Evolutionary conservation across 2,113 vertebrate species (phyloP), one percentile per base, ranked within the genome.

Genomic region (Ceyx melanurus): DNA sequence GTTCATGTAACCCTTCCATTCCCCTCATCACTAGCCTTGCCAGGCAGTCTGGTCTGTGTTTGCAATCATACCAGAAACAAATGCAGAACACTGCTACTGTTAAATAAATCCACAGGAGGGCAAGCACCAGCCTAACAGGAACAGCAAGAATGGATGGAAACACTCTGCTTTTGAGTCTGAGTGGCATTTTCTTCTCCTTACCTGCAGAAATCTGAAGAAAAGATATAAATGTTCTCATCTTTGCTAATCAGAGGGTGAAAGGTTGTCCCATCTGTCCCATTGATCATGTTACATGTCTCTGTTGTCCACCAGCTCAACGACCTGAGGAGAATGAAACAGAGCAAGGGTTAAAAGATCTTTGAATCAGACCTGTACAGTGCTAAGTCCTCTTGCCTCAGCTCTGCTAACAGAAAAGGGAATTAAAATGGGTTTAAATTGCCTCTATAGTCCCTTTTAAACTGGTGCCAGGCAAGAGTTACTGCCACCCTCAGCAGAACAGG

Each of bases 171-270:
- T 43, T 3, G 51, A 88, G 26, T 21, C 50, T 18, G 26, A 87
- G 42, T 1, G 13, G 37, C 6, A 5, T 37, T 9, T 35, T 66
- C 26, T 23, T 66, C 48, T 29, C 76, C 97, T 96, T 94, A 99
- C 99, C 99, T 98, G 97, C 99, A 99, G 78, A 99, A 98, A 72
- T 99, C 99, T 11, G 99, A 99, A 28, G 98, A 97, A 93, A 99
- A 99, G 80, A 99, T 97, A 90, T 98, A 99, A 57, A 99, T 98
- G 7, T 71, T 89, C 93, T 99, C 99, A 4, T 98, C 97, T 95
- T 98, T 98, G 71, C 68, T 96, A 95, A 99, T 91, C 65, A 99
- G 74, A 0, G 99, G 98, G 79, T 99, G 99, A 85, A 99, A 99
- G 43, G 97, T 98, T 2, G 98, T 98, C n/a, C 99, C 99, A 25